Base-by-base conservation (phyloP, 2,113 vertebrate genomes). In the Nannospalax galili region DNA sequence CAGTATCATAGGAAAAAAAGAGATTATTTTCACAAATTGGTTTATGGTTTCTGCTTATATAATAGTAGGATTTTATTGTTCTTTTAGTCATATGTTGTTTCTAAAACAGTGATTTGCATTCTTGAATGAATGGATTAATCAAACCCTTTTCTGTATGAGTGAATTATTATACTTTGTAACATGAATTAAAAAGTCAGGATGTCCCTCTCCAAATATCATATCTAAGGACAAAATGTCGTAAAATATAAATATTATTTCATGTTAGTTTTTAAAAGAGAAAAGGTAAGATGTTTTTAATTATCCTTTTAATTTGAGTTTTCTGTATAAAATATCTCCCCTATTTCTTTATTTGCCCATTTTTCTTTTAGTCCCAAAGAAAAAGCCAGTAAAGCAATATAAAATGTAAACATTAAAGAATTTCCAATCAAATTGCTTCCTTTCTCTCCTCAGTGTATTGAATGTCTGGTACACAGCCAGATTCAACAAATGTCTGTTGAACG, bases 221-320 rank as follows among this genome's bases (percentile, higher is more conserved):
- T 77, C 6, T 3, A 88, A 95, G 65, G 93, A 73, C 52, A 69
- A 90, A 95, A 77, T 85, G 90, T n/a, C 6, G 12, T 62, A 70
- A 91, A 74, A 19, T 0, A 77, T 73, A 84, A 62, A 84, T 87
- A 58, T 65, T 88, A 70, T 56, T 86, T 65, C 7, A 84, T 85
- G 40, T 37, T 32, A 64, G 14, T 37, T 88, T 82, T 37, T 58
- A 5, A 37, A 56, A 64, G 14, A 75, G 32, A 35, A 62, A 24
- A 58, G n/a, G 48, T 40, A 81, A 52, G 20, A 52, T 58, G 0
- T 72, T 86, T 93, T 86, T 7, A 91, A 81, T n/a, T 16, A 56
- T 45, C 30, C 79, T 26, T 84, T 95, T 73, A 72, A 2, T 88
- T 93, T 89, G 58, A 30, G 75, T 62, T 94, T 93, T 89, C 65